Conservation (phyloP, 1,140 invertebrate genomes). For the Teleogryllus occipitalis region DNA sequence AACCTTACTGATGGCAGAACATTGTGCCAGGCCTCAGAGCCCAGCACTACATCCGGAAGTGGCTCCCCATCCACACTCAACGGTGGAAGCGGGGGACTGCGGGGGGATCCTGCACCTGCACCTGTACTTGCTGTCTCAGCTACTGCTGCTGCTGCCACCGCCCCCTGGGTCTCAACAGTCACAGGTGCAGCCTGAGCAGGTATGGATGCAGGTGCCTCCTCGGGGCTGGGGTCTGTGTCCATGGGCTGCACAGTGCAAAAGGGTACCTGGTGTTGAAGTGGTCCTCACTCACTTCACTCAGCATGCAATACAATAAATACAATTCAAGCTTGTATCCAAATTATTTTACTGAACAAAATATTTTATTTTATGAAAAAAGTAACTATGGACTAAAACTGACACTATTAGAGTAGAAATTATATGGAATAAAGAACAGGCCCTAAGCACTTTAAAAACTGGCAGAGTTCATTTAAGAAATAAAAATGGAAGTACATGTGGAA, state of each 20-base stretch:
- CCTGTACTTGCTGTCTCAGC: not conserved
- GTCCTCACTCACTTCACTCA: too few species aligned
- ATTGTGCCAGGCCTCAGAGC: constrained; percentile 48
- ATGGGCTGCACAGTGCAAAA: not conserved
- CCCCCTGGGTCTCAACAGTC: constrained; percentile 1
- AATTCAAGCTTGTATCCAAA: too few species aligned
- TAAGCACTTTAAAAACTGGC: too few species aligned
- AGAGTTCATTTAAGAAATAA: too few species aligned
- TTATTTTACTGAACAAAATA: too few species aligned
- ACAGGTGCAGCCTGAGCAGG: not conserved
- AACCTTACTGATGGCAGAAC: constrained; percentile 40
- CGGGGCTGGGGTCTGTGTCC: not conserved
- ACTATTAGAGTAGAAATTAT: too few species aligned
- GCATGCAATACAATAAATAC: too few species aligned
- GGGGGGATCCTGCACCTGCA: not conserved
- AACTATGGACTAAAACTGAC: too few species aligned
- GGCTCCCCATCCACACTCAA: constrained; percentile 29
- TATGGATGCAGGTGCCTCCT: not conserved
- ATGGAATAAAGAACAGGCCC: too few species aligned
- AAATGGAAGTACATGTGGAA: too few species aligned
- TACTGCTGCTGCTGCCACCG: constrained; percentile 3
- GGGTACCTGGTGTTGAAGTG: too few species aligned
- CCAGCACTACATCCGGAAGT: constrained; percentile 41
- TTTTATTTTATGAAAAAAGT: too few species aligned
- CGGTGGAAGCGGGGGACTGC: not conserved